A percentile compares a stretch with the other conserved stretches of the same genome.
These are phyloP conservation scores for Germaria angustata DNA, from an alignment of 2,888 invertebrate genomes.

Conservation along the genomic window DNA sequence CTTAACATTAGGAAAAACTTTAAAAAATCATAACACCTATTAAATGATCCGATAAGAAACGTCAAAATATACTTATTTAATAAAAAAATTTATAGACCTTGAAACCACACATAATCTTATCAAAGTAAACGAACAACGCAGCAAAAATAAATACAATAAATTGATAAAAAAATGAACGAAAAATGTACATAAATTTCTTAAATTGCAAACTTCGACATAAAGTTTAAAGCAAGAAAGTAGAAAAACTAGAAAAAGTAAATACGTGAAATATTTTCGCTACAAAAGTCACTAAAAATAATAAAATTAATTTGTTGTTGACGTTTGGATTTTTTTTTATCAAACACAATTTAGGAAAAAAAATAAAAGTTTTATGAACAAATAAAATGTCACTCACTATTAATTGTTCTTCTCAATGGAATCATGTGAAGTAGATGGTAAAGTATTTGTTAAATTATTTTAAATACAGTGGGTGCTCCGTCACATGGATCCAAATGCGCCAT, in stretches of 20 bases:
- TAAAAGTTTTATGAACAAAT: no score
- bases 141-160: constrained; percentile 4
- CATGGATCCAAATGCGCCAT: no score
- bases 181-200: not conserved
- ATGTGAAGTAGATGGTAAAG: no score
- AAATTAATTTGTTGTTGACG: no score
- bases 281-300: not conserved
- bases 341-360: no score
- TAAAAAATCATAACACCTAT: constrained; percentile 3
- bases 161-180: not conserved
- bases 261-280: not conserved
- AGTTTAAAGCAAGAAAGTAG: not conserved
- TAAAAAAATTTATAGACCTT: constrained; percentile 38
- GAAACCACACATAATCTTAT: constrained; percentile 59
- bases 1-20: not conserved
- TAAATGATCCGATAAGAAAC: constrained; percentile 40
- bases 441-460: no score
- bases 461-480: no score
- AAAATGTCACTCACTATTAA: no score
- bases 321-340: no score
- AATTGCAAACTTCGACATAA: not conserved
- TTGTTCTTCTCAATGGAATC: no score
- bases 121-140: constrained; percentile 32
- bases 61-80: constrained; percentile 8
- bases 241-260: not conserved